Evolutionary conservation across 2,797 vertebrate genomes (phyloP).

Genomic region (Macropus fuliginosus): DNA sequence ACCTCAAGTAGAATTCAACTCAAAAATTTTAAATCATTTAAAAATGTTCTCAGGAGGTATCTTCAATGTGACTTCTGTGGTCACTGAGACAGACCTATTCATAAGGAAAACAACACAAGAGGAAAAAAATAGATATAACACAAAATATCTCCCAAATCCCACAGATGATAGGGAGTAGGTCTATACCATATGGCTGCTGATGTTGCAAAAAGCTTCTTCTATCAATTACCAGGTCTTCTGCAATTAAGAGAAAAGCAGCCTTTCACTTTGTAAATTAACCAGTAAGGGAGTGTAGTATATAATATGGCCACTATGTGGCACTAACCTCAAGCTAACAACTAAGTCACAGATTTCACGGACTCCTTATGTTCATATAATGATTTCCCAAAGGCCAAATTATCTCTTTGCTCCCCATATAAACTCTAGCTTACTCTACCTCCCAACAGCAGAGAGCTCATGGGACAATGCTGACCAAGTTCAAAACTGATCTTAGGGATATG

Average conservation of each 20-base stretch:
- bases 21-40: not conserved
- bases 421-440: not conserved
- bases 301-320: not conserved
- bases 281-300: not conserved
- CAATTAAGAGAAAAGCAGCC: not conserved
- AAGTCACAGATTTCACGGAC: not conserved
- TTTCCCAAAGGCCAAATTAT: not conserved
- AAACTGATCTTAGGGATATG: not conserved
- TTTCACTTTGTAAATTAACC: not conserved
- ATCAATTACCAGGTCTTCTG: not conserved
- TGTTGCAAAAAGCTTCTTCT: not conserved
- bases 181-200: not conserved
- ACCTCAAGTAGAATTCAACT: not conserved
- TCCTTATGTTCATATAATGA: not conserved
- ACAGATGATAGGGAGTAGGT: not conserved
- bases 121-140: not conserved
- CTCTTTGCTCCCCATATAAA: not conserved
- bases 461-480: not conserved
- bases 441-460: not conserved
- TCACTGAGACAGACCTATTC: not conserved
- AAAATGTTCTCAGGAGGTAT: not conserved
- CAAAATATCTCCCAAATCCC: not conserved
- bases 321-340: not conserved
- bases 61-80: not conserved
- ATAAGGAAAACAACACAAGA: not conserved